These are phyloP conservation scores for Thalassarche chlororhynchos DNA, from an alignment of 2,113 vertebrate species.

Conservation along the genomic window DNA sequence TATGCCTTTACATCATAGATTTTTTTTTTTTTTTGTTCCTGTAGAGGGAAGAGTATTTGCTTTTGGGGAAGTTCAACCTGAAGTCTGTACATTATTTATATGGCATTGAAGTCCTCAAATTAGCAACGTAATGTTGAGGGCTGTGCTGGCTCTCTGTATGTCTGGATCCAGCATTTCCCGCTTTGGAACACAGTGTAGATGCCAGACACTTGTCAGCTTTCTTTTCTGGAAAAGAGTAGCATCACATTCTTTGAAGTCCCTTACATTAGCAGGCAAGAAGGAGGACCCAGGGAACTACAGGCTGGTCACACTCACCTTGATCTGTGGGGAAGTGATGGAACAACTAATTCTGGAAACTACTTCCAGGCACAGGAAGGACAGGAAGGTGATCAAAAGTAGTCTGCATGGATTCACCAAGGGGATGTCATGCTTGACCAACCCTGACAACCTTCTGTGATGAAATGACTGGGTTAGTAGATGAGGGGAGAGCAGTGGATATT, in stretches of 20 bases:
- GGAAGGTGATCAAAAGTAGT: not conserved
- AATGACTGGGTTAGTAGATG: not conserved
- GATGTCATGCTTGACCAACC: not conserved
- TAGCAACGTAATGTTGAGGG: not conserved
- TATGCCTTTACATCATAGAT: not conserved
- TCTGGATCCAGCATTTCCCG: not conserved
- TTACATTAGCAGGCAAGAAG: not conserved
- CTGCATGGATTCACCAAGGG: not conserved
- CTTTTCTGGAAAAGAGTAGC: not conserved
- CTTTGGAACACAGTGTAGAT: not conserved
- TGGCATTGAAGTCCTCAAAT: not conserved
- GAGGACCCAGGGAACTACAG: not conserved
- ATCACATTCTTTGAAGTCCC: not conserved
- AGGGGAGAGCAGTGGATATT: not conserved
- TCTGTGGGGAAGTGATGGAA: not conserved
- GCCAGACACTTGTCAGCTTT: not conserved
- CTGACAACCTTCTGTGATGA: not conserved
- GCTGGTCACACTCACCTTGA: not conserved
- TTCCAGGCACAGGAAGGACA: not conserved
- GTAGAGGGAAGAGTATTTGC: not conserved
- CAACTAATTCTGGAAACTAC: not conserved
- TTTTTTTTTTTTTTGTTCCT: not conserved
- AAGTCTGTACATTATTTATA: not conserved
- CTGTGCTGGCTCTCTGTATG: not conserved
- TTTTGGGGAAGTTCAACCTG: not conserved